Base-by-base conservation (phyloP, 2,888 invertebrate species). In the Lepidochrysops patricia region DNA sequence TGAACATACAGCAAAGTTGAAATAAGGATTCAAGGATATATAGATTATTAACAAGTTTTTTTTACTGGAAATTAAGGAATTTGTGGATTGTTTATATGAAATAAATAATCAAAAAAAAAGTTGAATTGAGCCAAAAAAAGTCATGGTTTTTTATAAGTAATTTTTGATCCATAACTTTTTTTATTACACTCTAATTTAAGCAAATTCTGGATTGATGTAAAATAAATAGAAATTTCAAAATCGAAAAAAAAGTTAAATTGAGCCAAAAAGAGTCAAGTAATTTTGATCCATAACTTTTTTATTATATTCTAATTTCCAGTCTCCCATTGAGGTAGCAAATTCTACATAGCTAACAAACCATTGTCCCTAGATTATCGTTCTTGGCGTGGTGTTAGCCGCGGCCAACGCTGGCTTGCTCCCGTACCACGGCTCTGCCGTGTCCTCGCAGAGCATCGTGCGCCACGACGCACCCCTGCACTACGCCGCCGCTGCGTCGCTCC, bases 381-480 rank as follows among this genome's bases (percentile, higher is more conserved):
- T 90, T 67, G 77, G 84, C 79, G 83, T 88, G 75, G 76, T 90
- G 74, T 70, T 90, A 85, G 86, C 84, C 61, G 81, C 90, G 25
- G 89, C 89, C 70, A 90, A 85, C 72, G 92, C 91, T 56, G 92
- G 92, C 61, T 75, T 92, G 66, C 86, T 83, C 71, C 83, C 80
- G 61, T 86, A 86, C 75, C 89, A 89, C 71, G 72, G 74, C 9
- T 64, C 71, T 13, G 89, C 87, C n/a, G 78, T 88, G 29, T 90
- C 90, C n/a, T 89, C 89, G 37, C 89, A 89, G 68, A 89, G 84
- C 81, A 88, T 89, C 69, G 75, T 90, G 63, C 86, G 83, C 60
- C 88, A 88, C 61, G 88, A 86, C 61, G 76, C 80, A 19, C 84
- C 87, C 2, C 80, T 73, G 34, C 87, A 87, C 70, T 81, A 82